Evolutionary conservation across 2,797 vertebrate species (phyloP).

Genomic region (Myoxocephalus aenaeus): DNA sequence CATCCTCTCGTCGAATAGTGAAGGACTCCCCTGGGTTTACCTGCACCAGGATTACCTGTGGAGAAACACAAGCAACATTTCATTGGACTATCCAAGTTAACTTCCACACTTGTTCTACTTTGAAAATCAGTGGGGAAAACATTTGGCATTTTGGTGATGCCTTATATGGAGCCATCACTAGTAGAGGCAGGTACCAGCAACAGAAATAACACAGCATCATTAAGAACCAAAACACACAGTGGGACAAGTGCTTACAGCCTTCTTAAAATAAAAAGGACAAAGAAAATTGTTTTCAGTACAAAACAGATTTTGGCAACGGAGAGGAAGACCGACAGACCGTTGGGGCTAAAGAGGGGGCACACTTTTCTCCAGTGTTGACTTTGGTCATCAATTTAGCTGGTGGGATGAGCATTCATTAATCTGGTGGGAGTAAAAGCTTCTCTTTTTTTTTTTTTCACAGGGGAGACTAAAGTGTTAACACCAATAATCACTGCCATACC

Average conservation of each 20-base stretch:
- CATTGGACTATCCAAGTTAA: not conserved
- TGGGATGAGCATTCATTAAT: not conserved
- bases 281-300: not conserved
- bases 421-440: no score
- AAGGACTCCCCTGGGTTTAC: conserved; percentile 99
- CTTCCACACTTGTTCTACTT: not conserved
- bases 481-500: not conserved
- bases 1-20: conserved; percentile 99
- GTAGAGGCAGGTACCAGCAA: not conserved
- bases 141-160: not conserved
- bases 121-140: not conserved
- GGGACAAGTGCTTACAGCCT: not conserved
- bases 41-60: conserved; percentile 99
- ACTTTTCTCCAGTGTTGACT: not conserved
- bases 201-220: not conserved
- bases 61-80: conserved; percentile 30
- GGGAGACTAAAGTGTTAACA: not conserved
- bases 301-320: not conserved
- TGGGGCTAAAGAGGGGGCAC: not conserved
- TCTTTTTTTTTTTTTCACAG: no score
- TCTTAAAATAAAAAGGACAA: not conserved
- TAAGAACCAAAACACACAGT: not conserved
- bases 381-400: not conserved
- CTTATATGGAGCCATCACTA: not conserved
- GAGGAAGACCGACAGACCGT: not conserved